These are phyloP conservation scores for Enteromius mattozi DNA, from an alignment of 2,797 vertebrate genomes.

Conservation along the genomic window DNA sequence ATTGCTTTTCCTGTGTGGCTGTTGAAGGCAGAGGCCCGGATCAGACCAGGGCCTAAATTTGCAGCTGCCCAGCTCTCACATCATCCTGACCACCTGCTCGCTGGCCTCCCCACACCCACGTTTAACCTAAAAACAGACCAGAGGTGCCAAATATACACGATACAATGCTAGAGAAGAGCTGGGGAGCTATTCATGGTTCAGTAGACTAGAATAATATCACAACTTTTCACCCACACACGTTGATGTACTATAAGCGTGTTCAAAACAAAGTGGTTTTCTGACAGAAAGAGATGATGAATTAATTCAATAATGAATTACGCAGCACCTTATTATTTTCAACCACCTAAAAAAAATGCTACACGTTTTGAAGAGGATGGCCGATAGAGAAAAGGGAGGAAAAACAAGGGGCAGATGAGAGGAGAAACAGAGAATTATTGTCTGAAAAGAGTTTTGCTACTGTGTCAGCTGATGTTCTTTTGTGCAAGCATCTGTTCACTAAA, in stretches of 20 bases:
- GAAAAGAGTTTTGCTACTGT: conserved; percentile 43
- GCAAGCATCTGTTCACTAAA: conserved; percentile 41
- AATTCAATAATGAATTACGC: background rate
- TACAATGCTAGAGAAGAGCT: background rate
- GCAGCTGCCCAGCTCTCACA: conserved; percentile 64
- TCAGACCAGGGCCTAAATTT: conserved; percentile 75
- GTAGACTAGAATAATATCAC: conserved; percentile 30
- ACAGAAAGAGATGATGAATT: background rate
- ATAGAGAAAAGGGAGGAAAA: background rate
- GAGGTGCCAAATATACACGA: conserved; percentile 70
- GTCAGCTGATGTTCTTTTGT: conserved; percentile 53
- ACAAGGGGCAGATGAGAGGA: background rate
- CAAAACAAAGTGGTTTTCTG: background rate
- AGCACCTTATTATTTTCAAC: background rate
- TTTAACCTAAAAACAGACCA: conserved; percentile 59
- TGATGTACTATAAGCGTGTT: conserved; percentile 31
- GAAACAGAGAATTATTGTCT: conserved; percentile 30
- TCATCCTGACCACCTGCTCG: conserved; percentile 59
- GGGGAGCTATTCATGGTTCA: conserved; percentile 25
- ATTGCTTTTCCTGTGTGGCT: conserved; percentile 70
- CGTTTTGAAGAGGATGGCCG: background rate
- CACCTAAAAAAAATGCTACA: background rate
- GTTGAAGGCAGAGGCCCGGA: conserved; percentile 66
- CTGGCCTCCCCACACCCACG: conserved; percentile 21
- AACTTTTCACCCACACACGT: conserved; percentile 27